A percentile compares a stretch with the other conserved stretches of the same genome.
These are phyloP conservation scores for Lissonota sp. DNA, from an alignment of 2,888 invertebrate species.

Conservation along the genomic window DNA sequence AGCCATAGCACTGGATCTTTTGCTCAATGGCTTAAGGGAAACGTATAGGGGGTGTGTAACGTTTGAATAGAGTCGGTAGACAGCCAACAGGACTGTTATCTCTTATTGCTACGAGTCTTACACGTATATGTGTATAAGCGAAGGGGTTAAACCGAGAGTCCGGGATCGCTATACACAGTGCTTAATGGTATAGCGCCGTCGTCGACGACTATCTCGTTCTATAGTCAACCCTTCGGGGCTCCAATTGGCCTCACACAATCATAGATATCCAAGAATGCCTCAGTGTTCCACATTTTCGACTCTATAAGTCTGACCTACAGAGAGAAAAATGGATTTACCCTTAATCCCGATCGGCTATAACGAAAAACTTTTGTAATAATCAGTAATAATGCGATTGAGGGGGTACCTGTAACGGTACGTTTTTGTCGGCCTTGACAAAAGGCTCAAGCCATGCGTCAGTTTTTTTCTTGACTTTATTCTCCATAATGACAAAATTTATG, in stretches of 20 bases:
- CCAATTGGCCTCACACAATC: constrained; percentile 29
- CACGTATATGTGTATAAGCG: not conserved
- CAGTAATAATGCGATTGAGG: no score
- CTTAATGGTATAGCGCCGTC: constrained; percentile 38
- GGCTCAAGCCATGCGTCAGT: no score
- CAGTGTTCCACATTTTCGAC: constrained; percentile 15
- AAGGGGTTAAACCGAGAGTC: constrained; percentile 13
- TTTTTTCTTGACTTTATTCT: no score
- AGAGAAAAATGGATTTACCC: not conserved
- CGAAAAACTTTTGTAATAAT: no score
- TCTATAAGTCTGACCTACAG: not conserved
- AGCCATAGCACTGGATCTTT: constrained; percentile 11
- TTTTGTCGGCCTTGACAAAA: no score
- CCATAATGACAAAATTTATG: no score
- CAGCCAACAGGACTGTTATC: constrained; percentile 44
- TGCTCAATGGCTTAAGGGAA: constrained; percentile 37
- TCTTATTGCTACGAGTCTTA: constrained; percentile 50
- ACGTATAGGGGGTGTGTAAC: constrained; percentile 32
- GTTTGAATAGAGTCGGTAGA: constrained; percentile 48
- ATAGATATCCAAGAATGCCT: constrained; percentile 10
- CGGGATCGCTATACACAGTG: not conserved
- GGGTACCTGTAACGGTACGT: no score
- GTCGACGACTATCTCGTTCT: constrained; percentile 39
- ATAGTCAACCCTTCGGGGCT: constrained; percentile 18
- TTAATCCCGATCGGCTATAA: no score